Conservation (phyloP, 2,113 vertebrate genomes). For the Falcunculus frontatus region DNA sequence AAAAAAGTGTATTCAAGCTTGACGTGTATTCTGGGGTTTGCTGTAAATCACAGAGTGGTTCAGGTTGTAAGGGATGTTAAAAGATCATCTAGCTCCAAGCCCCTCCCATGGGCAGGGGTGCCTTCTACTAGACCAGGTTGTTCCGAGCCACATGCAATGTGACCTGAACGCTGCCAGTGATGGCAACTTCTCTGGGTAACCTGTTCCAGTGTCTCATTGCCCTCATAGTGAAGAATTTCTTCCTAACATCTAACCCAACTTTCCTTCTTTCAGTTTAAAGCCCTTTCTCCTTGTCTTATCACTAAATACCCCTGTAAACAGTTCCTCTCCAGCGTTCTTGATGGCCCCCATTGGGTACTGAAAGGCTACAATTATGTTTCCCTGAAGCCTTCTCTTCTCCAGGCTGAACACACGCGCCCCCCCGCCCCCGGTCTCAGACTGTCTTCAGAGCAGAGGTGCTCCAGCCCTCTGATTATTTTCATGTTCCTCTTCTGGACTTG, state of each 20-base stretch:
- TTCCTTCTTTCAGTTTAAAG: not conserved
- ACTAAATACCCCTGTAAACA: accelerated
- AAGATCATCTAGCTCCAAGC: not conserved
- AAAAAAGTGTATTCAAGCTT: not conserved
- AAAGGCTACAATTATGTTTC: not conserved
- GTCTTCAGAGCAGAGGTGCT: not conserved
- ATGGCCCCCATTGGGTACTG: too few species aligned
- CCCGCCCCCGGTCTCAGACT: not conserved
- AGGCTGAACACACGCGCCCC: not conserved
- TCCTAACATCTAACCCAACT: not conserved
- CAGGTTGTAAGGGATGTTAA: not conserved
- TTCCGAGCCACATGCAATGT: not conserved
- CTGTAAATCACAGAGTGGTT: not conserved
- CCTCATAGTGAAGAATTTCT: not conserved
- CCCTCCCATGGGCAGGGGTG: not conserved
- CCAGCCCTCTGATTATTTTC: not conserved
- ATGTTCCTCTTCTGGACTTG: not conserved
- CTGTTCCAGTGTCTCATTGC: not conserved
- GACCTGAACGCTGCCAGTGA: not conserved
- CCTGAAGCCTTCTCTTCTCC: not conserved
- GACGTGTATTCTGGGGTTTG: not conserved
- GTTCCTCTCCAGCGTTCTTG: not conserved
- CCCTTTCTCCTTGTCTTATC: not conserved
- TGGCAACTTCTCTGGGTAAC: not conserved
- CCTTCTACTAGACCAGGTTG: not conserved